A percentile compares a stretch with the other conserved stretches of the same genome.
Evolutionary conservation across 2,888 invertebrate genomes (phyloP).

Genomic region (Sturmia bella): DNA sequence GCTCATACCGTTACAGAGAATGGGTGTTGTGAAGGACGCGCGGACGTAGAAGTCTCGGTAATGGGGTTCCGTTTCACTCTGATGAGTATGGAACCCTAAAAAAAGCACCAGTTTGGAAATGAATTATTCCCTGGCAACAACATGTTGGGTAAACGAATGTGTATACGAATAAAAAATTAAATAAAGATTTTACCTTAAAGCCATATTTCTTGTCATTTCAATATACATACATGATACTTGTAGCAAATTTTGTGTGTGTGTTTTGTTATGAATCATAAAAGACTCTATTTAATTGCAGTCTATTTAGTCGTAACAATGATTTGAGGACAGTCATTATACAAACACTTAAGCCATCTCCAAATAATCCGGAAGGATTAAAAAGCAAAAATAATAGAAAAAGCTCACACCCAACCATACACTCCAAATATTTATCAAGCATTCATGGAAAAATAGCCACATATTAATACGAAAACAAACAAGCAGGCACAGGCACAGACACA

Average conservation of each 20-base stretch:
- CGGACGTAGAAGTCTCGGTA: too few relatives aligned
- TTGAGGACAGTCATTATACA: conserved; percentile 64
- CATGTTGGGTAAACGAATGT: too few relatives aligned
- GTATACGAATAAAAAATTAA: too few relatives aligned
- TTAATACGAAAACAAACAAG: conserved; percentile 14
- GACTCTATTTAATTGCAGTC: conserved; percentile 46
- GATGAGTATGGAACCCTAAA: too few relatives aligned
- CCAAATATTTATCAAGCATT: conserved; percentile 61
- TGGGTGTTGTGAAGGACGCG: too few relatives aligned
- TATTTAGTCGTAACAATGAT: conserved; percentile 58
- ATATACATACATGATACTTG: background rate
- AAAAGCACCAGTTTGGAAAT: too few relatives aligned
- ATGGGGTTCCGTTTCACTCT: too few relatives aligned
- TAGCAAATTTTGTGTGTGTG: background rate
- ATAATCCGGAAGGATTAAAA: conserved; percentile 64
- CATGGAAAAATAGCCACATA: conserved; percentile 65
- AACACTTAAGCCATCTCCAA: conserved; percentile 58
- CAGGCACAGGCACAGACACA: conserved; percentile 2
- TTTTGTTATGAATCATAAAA: background rate
- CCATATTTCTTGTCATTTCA: conserved; percentile 1
- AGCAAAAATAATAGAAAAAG: conserved; percentile 27
- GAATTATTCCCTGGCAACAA: too few relatives aligned
- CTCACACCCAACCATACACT: conserved; percentile 19
- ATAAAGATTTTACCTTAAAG: too few relatives aligned
- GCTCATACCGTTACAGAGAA: too few relatives aligned